Percentiles rank a stretch among this genome's conserved stretches.
Conservation (phyloP, 2,797 vertebrate genomes). For the Enteromius treurensis region DNA sequence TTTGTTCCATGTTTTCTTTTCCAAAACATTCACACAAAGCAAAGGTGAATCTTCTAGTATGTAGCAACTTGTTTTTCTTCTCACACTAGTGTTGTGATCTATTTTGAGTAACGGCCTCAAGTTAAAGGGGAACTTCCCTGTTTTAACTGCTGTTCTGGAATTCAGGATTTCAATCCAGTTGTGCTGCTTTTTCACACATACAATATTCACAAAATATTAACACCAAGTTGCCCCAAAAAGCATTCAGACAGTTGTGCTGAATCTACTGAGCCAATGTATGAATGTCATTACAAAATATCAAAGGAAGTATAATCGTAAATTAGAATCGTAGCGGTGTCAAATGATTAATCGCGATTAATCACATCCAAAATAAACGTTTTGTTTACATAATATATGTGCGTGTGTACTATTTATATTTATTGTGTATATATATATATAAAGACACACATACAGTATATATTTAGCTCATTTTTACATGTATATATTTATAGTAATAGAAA, state of each 20-base stretch:
- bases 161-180: constrained; percentile 16
- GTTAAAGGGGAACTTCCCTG: constrained; percentile 23
- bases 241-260: background rate
- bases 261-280: background rate
- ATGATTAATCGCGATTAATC: too few species aligned
- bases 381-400: too few species aligned
- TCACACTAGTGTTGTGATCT: constrained; percentile 24
- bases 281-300: background rate
- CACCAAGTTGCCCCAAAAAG: background rate
- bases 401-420: too few species aligned
- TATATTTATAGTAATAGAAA: too few species aligned
- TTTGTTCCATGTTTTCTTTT: too few species aligned
- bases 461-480: too few species aligned
- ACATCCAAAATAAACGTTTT: too few species aligned
- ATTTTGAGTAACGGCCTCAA: constrained; percentile 24
- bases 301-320: background rate
- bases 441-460: too few species aligned
- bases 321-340: background rate
- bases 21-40: constrained; percentile 7
- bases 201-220: background rate
- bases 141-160: background rate
- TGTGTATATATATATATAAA: too few species aligned
- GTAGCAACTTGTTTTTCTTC: constrained; percentile 48
- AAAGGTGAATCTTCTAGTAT: constrained; percentile 50
- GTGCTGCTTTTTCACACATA: constrained; percentile 21